These are phyloP conservation scores for Pampus argenteus DNA, from an alignment of 2,797 vertebrate species.

Conservation along the genomic window DNA sequence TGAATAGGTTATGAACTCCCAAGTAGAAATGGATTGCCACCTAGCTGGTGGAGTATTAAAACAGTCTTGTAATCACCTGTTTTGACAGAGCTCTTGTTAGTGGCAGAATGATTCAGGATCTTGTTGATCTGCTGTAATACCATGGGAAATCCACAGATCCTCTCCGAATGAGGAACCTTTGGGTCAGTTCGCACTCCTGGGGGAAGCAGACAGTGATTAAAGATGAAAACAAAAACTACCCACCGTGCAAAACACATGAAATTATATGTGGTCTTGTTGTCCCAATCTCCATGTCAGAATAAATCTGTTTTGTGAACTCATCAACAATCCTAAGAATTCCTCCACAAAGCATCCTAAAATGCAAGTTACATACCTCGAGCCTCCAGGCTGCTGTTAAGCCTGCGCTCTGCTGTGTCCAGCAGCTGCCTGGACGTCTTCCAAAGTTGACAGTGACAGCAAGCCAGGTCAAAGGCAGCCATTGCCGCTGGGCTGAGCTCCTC, in stretches of 20 bases:
- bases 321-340: background rate
- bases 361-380: conserved; percentile 80
- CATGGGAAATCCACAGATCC: conserved; percentile 90
- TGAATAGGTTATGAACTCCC: background rate
- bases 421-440: conserved; percentile 98
- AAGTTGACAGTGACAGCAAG: conserved; percentile 93
- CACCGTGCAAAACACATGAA: background rate
- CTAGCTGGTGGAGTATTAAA: background rate
- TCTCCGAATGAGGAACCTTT: conserved; percentile 78
- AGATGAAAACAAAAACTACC: background rate
- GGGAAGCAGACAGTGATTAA: conserved; percentile 21
- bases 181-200: conserved; percentile 86
- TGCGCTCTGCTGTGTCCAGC: conserved; percentile 93
- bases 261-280: background rate
- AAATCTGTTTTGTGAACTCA: background rate
- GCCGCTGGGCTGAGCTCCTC: conserved; percentile 92
- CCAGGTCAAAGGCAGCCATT: conserved; percentile 96
- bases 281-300: background rate
- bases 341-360: background rate
- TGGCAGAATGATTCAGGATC: conserved; percentile 88
- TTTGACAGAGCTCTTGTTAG: conserved; percentile 76
- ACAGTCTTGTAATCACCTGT: conserved; percentile 61
- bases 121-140: conserved; percentile 94
- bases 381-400: conserved; percentile 87
- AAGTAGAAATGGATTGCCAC: background rate